Evolutionary conservation across 2,888 invertebrate genomes (phyloP), one percentile per base, ranked within the genome.

Genomic region (Clanis bilineata): DNA sequence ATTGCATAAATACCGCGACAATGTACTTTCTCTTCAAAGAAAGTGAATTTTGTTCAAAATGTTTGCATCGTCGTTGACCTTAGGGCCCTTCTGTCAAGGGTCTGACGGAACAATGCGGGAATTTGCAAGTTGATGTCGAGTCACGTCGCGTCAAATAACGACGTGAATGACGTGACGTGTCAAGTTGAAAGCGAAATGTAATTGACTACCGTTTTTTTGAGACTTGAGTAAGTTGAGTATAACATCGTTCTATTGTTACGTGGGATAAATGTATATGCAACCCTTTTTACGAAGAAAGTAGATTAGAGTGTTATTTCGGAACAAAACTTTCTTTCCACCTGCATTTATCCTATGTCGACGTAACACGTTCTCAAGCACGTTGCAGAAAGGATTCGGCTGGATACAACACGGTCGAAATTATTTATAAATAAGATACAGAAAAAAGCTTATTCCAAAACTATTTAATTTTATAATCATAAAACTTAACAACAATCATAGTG

Each of bases 81-180:
- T 63, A 72, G 74, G 76, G 77, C 82, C 76, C 80, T 76, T 65
- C 62, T 65, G 64, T 58, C 51, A 28, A 51, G 25, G 38, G 22
- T 38, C 18, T 70, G 68, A 69, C 68, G 74, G 38, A 38, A 81
- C 82, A 85, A 82, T 79, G 70, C 71, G 62, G 70, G 65, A 77
- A 77, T 77, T 84, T 80, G 83, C 80, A 80, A 75, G 69, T 67
- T 73, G 72, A 73, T 79, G 47, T 38, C 51, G 74, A 71, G 82
- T 79, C 81, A 74, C 66, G 79, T 74, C 84, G 18, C 81, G 56
- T 43, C 32, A 73, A 73, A 71, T 61, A 57, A 9, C 38, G 45
- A 57, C 47, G 32, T 36, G 62, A 57, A 9, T 45, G 45, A 57
- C 47, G 32, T 36, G 45, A 45, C 47, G 38, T 51, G 18, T 51